A percentile compares a stretch with the other conserved stretches of the same genome.
Evolutionary conservation across 2,113 vertebrate genomes (phyloP).

Genomic region (Cynopterus brachyotis): DNA sequence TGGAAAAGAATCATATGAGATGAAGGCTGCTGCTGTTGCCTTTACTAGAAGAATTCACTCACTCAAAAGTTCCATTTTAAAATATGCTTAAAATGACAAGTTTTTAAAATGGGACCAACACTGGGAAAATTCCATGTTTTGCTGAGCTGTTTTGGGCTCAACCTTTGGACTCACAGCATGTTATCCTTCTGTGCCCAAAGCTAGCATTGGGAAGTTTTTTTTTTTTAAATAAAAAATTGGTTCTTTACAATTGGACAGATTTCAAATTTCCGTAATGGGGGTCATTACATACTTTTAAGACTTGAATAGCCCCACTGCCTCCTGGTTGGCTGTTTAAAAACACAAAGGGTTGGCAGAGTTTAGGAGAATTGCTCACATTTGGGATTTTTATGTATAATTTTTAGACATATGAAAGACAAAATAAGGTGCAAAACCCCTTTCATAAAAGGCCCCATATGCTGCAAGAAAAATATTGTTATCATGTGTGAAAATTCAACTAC

Average conservation of each 20-base stretch:
- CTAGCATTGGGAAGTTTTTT: not conserved
- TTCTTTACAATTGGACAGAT: constrained; percentile 62
- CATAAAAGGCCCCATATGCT: constrained; percentile 61
- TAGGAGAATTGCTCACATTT: constrained; percentile 62
- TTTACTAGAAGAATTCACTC: not conserved
- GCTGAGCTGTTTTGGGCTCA: not conserved
- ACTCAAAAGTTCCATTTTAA: not conserved
- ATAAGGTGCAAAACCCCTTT: constrained; percentile 72
- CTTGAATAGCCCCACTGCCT: constrained; percentile 44
- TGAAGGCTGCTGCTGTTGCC: not conserved
- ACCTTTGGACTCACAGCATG: constrained; percentile 14
- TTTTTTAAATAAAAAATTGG: not conserved
- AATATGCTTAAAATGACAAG: not conserved
- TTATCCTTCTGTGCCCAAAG: constrained; percentile 24
- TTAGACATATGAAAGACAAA: constrained; percentile 74
- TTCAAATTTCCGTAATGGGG: constrained; percentile 65
- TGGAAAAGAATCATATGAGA: not conserved
- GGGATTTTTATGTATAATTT: constrained; percentile 60
- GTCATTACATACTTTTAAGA: constrained; percentile 65
- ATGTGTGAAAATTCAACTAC: constrained; percentile 66
- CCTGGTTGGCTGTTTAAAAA: constrained; percentile 55
- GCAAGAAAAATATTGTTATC: constrained; percentile 64
- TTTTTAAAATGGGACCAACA: not conserved
- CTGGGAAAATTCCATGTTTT: not conserved
- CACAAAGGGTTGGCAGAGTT: constrained; percentile 62